A percentile compares a stretch with the other conserved stretches of the same genome.
These are phyloP conservation scores for Monodelphis domestica DNA, from an alignment of 2,797 vertebrate genomes.

Conservation along the genomic window DNA sequence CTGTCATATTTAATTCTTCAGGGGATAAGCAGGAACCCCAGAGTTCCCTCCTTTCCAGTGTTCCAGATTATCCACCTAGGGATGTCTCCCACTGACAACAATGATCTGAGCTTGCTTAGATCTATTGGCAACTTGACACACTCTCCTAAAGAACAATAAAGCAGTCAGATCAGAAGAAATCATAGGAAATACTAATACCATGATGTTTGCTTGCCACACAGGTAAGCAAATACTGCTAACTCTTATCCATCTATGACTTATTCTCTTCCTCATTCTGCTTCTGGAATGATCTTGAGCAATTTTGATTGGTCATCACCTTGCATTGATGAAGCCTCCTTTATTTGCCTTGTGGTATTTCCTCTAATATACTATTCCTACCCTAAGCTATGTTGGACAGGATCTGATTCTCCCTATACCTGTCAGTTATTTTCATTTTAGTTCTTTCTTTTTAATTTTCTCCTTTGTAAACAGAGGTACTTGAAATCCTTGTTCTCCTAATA, in stretches of 20 bases:
- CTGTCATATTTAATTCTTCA: neutral
- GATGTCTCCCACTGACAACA: neutral
- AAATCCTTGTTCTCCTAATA: neutral
- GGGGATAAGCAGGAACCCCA: neutral
- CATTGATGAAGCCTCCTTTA: neutral
- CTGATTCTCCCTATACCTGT: neutral
- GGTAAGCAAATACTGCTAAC: neutral
- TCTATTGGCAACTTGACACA: no score
- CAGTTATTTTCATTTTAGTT: neutral
- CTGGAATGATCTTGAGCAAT: rapidly evolving
- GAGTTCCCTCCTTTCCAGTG: neutral
- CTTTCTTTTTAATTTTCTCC: neutral
- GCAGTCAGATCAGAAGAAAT: neutral
- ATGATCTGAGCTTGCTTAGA: neutral
- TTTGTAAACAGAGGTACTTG: neutral
- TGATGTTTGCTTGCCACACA: neutral
- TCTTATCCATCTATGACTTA: neutral
- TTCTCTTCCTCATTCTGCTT: neutral
- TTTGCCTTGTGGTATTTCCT: no score
- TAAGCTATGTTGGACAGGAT: no score
- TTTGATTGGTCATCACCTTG: neutral
- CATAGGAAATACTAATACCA: neutral
- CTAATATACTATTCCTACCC: neutral
- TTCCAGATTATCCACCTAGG: neutral
- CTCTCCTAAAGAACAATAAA: neutral